phyloP scores from a whole-genome alignment of 2,113 vertebrate genomes.

The Numenius arquata region DNA sequence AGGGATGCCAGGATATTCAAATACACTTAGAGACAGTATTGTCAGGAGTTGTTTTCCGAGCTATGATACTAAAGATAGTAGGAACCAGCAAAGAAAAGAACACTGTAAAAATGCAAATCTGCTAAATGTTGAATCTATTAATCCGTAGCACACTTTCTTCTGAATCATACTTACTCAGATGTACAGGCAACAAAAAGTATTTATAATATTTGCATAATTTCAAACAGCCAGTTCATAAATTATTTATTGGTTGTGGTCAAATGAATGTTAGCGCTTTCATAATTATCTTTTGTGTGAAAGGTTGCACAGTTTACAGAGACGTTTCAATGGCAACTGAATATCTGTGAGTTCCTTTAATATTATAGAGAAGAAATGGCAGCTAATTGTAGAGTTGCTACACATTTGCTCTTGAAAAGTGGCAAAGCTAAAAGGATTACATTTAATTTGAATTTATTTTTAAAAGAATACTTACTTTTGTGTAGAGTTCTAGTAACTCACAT shows the following conservation, averaged over 20 bases:
- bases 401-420: conserved; percentile 53
- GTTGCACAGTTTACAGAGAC: conserved; percentile 71
- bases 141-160: conserved; percentile 71
- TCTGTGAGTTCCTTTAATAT: conserved; percentile 63
- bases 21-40: conserved; percentile 72
- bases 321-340: conserved; percentile 74
- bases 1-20: conserved; percentile 72
- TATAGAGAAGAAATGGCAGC: conserved; percentile 63
- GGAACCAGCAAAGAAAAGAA: conserved; percentile 70
- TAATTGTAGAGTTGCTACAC: conserved; percentile 63
- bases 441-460: conserved; percentile 64
- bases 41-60: conserved; percentile 72
- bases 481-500: neutral
- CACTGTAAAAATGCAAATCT: conserved; percentile 75
- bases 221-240: conserved; percentile 76
- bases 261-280: conserved; percentile 73
- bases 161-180: conserved; percentile 75
- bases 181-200: conserved; percentile 74
- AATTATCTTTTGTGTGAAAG: conserved; percentile 78
- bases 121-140: conserved; percentile 74
- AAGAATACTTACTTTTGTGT: conserved; percentile 35
- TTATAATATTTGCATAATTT: conserved; percentile 79
- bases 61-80: conserved; percentile 74
- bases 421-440: conserved; percentile 59
- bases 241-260: conserved; percentile 80